Percentiles rank a stretch among this genome's conserved stretches.
These are phyloP conservation scores for Penelope pileata DNA, from an alignment of 2,113 vertebrate genomes.

Conservation along the genomic window DNA sequence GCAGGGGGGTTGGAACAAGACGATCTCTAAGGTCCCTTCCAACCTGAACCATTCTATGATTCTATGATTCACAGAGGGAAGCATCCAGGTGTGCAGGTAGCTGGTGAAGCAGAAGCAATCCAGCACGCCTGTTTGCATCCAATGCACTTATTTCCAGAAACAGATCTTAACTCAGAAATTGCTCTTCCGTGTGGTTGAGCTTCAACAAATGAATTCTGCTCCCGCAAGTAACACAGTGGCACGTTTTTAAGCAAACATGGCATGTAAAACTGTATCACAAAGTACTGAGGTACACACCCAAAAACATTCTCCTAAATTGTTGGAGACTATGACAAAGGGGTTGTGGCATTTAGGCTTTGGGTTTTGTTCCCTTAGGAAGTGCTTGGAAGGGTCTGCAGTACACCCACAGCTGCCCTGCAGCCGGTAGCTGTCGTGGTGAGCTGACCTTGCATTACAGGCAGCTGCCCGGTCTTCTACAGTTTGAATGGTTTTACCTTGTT, in stretches of 20 bases:
- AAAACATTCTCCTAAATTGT: neutral
- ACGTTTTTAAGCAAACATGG: neutral
- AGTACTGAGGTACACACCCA: neutral
- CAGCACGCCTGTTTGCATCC: neutral
- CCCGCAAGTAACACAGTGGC: neutral
- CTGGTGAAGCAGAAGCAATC: neutral
- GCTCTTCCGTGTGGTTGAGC: neutral
- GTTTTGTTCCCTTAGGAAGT: neutral
- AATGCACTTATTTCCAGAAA: neutral
- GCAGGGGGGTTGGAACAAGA: too few relatives aligned
- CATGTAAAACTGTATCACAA: neutral
- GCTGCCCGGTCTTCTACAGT: neutral
- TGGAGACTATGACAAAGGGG: neutral
- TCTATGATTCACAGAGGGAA: neutral
- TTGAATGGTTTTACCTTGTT: neutral
- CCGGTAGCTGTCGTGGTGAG: rapidly evolving
- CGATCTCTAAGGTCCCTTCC: too few relatives aligned
- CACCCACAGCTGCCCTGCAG: neutral
- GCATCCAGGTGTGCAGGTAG: neutral
- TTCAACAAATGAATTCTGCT: neutral
- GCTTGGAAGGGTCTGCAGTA: rapidly evolving
- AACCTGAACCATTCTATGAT: too few relatives aligned
- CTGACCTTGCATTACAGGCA: neutral
- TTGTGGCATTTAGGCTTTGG: neutral
- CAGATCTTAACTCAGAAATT: neutral